Percentiles rank a stretch among this genome's conserved stretches.
Conservation (phyloP, 2,797 vertebrate genomes). For the Taeniopygia guttata region DNA sequence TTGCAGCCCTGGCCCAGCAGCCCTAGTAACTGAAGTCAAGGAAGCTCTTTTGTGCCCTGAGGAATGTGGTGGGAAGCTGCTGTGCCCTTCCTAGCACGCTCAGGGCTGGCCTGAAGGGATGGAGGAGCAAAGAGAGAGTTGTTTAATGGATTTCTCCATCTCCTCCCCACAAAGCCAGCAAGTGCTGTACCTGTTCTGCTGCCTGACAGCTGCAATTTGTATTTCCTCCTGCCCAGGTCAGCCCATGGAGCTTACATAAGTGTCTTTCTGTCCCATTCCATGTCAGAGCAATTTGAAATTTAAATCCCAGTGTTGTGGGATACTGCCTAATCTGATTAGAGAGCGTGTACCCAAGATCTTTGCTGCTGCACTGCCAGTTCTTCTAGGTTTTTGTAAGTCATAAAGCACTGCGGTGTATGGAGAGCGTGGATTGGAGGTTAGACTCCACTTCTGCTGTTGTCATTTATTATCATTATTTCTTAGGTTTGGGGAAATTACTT, state of each 20-base stretch:
- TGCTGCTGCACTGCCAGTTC: neutral
- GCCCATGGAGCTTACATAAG: neutral
- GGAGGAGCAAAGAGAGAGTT: neutral
- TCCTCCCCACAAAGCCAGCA: neutral
- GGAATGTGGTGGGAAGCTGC: slow-evolving; percentile 59
- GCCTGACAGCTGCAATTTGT: neutral
- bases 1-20: slow-evolving; percentile 18
- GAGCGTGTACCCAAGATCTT: neutral
- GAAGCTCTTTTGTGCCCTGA: slow-evolving; percentile 46
- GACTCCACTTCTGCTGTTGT: neutral
- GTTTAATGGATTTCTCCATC: neutral
- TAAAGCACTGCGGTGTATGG: neutral
- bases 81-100: slow-evolving; percentile 32
- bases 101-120: neutral
- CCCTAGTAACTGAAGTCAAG: slow-evolving; percentile 64
- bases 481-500: neutral
- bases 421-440: neutral
- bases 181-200: neutral
- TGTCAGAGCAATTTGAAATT: slow-evolving; percentile 22
- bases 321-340: slow-evolving; percentile 19
- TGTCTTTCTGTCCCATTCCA: neutral
- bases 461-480: neutral
- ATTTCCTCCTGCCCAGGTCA: neutral
- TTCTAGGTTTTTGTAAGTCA: neutral
- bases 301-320: neutral